These are phyloP conservation scores for Achroia grisella DNA, from an alignment of 1,140 invertebrate genomes.

Conservation along the genomic window DNA sequence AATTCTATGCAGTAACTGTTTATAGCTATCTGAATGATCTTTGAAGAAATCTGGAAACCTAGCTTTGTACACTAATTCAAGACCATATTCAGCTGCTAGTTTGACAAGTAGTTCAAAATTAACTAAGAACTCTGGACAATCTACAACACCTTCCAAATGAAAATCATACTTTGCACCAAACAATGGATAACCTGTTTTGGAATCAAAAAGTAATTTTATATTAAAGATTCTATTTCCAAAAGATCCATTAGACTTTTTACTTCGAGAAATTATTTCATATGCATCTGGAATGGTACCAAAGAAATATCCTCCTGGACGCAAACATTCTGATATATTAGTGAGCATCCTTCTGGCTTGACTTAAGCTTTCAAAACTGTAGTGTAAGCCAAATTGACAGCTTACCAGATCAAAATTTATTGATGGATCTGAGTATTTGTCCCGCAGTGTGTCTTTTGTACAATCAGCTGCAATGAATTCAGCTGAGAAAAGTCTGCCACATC, in stretches of 20 bases:
- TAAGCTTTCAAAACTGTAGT: conserved; percentile 96
- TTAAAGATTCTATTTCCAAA: conserved; percentile 93
- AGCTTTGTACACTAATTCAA: conserved; percentile 83
- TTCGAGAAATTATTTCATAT: conserved; percentile 86
- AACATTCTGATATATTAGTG: conserved; percentile 91
- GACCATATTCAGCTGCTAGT: conserved; percentile 86
- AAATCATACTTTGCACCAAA: conserved; percentile 99
- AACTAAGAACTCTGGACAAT: conserved; percentile 99
- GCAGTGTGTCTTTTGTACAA: conserved; percentile 88
- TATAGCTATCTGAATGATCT: conserved; percentile 77
- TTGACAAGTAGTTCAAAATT: conserved; percentile 91
- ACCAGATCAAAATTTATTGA: conserved; percentile 90
- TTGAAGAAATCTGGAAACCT: conserved; percentile 90
- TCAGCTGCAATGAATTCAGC: conserved; percentile 95
- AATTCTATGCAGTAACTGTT: conserved; percentile 82
- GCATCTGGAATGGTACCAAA: conserved; percentile 97
- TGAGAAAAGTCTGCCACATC: conserved; percentile 76
- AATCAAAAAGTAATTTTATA: conserved; percentile 85
- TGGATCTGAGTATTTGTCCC: conserved; percentile 81
- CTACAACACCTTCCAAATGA: conserved; percentile 94
- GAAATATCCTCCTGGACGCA: conserved; percentile 93
- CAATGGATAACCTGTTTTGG: conserved; percentile 82
- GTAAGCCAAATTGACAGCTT: conserved; percentile 98
- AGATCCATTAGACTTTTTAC: conserved; percentile 75
- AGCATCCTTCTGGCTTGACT: conserved; percentile 95